A percentile compares a stretch with the other conserved stretches of the same genome.
Conservation (phyloP, 2,888 invertebrate genomes). For the Matsumyia berberina region DNA sequence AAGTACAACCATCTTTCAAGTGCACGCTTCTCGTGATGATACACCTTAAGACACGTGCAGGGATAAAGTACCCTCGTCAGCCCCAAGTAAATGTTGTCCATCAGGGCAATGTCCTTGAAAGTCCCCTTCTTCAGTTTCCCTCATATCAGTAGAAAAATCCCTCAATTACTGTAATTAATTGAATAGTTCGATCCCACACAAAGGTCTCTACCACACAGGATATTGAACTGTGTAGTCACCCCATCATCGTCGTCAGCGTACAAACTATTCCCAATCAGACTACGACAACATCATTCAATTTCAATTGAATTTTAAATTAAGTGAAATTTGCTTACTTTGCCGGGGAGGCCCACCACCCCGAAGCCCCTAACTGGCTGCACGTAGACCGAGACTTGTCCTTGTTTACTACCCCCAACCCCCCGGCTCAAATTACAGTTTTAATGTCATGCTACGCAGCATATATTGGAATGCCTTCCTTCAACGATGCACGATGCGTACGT, state of each 20-base stretch:
- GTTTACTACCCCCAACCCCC: slow-evolving; percentile 7
- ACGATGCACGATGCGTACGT: slow-evolving; percentile 57
- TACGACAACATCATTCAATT: slow-evolving; percentile 73
- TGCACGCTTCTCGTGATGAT: too few relatives aligned
- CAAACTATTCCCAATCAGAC: slow-evolving; percentile 65
- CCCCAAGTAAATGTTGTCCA: too few relatives aligned
- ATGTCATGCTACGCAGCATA: slow-evolving; percentile 28
- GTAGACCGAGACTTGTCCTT: slow-evolving; percentile 11
- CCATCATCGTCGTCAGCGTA: background rate
- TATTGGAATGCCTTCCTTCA: slow-evolving; percentile 33
- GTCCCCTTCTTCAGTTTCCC: too few relatives aligned
- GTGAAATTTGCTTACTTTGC: slow-evolving; percentile 72
- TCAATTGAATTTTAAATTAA: slow-evolving; percentile 73
- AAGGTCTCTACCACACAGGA: slow-evolving; percentile 14
- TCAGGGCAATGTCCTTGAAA: too few relatives aligned
- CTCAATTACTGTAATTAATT: slow-evolving; percentile 14
- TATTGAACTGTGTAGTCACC: slow-evolving; percentile 37
- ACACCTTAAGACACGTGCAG: too few relatives aligned
- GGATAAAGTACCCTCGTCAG: too few relatives aligned
- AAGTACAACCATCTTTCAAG: too few relatives aligned
- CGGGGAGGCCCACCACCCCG: slow-evolving; percentile 5
- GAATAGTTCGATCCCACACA: slow-evolving; percentile 15
- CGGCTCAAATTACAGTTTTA: background rate
- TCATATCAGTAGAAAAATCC: background rate
- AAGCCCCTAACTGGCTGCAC: background rate